Evolutionary conservation across 1,140 invertebrate genomes (phyloP).

Genomic region (Sycophaga agraensis): DNA sequence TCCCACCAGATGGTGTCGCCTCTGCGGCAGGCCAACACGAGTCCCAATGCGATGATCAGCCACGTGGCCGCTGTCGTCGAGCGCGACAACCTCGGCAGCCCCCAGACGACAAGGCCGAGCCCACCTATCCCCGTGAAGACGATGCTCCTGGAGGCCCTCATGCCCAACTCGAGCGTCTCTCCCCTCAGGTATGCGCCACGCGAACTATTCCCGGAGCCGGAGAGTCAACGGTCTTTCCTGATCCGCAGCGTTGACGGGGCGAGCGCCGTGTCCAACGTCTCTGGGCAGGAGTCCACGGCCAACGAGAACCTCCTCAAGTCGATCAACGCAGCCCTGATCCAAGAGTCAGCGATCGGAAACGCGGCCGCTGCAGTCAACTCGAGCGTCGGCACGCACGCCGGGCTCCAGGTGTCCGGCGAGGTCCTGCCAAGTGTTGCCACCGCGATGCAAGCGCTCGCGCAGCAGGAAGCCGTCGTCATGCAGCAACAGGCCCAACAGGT

Average conservation of each 20-base stretch:
- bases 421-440: conserved; percentile 35
- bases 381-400: conserved; percentile 38
- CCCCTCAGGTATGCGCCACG: neutral
- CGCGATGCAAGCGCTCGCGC: conserved; percentile 9
- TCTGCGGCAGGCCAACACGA: conserved; percentile 41
- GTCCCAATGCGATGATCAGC: conserved; percentile 45
- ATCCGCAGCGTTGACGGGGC: conserved; percentile 34
- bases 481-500: conserved; percentile 54
- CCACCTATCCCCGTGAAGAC: conserved; percentile 55
- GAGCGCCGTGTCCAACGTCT: conserved; percentile 32
- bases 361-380: conserved; percentile 30
- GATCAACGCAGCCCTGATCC: conserved; percentile 54
- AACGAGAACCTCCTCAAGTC: conserved; percentile 61
- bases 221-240: too few species aligned
- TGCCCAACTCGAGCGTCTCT: conserved; percentile 39
- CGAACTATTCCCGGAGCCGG: too few species aligned
- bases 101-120: conserved; percentile 43
- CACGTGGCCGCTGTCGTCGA: conserved; percentile 41
- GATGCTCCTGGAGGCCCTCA: conserved; percentile 59
- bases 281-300: conserved; percentile 44
- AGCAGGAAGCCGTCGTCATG: conserved; percentile 47
- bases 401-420: conserved; percentile 43
- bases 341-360: conserved; percentile 61
- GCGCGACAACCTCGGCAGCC: conserved; percentile 39
- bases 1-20: conserved; percentile 48